Evolutionary conservation across 2,888 invertebrate species (phyloP), one percentile per base, ranked within the genome.

Genomic region (Aromia moschata): DNA sequence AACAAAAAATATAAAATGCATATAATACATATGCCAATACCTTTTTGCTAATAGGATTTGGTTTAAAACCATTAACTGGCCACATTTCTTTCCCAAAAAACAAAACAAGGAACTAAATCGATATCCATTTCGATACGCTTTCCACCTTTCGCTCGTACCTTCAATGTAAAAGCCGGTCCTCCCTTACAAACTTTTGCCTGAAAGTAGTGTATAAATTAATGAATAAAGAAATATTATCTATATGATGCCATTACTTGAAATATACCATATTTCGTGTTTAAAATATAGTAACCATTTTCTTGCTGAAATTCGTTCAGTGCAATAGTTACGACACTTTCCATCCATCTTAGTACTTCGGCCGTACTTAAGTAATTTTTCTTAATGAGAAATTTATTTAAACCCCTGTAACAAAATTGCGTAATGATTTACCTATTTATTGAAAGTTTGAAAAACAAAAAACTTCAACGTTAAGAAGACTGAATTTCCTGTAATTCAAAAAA

Each of bases 71-170:
- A 0, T 80, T 79, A 3, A 74, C 65, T 0, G 83, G 83, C 79
- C 82, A 82, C 2, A 82, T 77, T 1, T 82, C 80, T n/a, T 67
- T 68, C 62, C 72, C 69, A 64, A 85, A n/a, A 84, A 64, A 79
- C 77, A 37, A 85, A 81, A 16, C 83, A 84, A 0, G 86, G 85
- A 31, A 84, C 86, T 40, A 86, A 68, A 62, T 86, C 86, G 1
- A 86, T 80, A 47, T 80, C 78, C 57, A 86, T 74, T 1, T 53
- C 47, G 20, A 79, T 77, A 9, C 71, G 60, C 3, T 76, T 17
- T 2, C 47, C 45, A 9, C 49, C 17, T 9, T 60, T 40, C n/a
- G 36, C 10, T 7, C 65, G 36, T 4, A 84, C 73, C 60, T 75
- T 76, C 10, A 85, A 61, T 0, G 85, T 85, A 65, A 83, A 83